Base-by-base conservation (phyloP, 1,140 invertebrate genomes). In the Oncopeltus fasciatus region DNA sequence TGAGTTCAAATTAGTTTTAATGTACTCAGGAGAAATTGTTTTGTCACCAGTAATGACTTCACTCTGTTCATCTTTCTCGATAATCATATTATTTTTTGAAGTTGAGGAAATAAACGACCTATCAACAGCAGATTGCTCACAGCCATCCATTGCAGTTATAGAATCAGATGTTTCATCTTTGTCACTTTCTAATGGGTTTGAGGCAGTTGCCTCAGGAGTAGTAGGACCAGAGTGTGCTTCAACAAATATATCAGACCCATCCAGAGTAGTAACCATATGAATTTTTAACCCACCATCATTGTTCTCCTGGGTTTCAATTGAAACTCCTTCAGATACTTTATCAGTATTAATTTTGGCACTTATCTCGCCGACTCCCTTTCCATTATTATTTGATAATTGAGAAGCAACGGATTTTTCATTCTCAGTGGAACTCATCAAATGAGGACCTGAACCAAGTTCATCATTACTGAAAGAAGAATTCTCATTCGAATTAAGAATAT, bases 11-110 rank as follows among this genome's bases (percentile, higher is more conserved):
- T 44, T 44, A 16, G 14, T 44, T 16, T 14, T 44, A 3, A 44
- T 18, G 18, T 24, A 49, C 24, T 49, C 47, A 1, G 11, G 47
- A 20, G 47, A 49, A 3, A 49, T 21, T 49, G 47, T 49, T 24
- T 49, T 49, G 29, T 57, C 56, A 57, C 56, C 56, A 57, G 56
- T 57, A 57, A 57, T 57, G 2, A 49, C 47, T 49, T 49, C 47
- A n/a, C 12, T 20, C 21, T 49, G 47, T 18, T 49, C 47, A 49
- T 49, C 47, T 11, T 18, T 49, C 9, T 20, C 21, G 2, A 1
- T 14, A 14, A 38, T 38, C 31, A 38, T 38, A 8, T 38, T 38
- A 38, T 38, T 38, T 38, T 38, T 38, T 14, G 5, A 5, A 8
- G 31, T 14, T 8, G 31, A 38, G 5, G 31, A 38, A 38, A 38